A percentile compares a stretch with the other conserved stretches of the same genome.
These are phyloP conservation scores for Benitochromis conjunctus DNA, from an alignment of 2,113 vertebrate species.

Conservation along the genomic window DNA sequence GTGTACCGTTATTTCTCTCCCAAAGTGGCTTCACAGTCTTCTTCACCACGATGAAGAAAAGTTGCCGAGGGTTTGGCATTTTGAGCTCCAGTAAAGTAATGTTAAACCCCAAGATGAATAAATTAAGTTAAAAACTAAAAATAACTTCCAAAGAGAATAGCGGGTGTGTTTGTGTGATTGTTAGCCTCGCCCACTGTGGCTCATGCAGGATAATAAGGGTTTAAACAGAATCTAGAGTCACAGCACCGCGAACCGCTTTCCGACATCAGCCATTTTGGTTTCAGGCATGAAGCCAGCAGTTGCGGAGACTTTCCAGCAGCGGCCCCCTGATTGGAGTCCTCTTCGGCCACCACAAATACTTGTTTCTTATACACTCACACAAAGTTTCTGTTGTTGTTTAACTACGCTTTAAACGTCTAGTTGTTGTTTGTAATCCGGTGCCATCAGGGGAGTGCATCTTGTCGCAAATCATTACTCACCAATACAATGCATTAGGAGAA, in stretches of 20 bases:
- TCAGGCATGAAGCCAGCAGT: not conserved
- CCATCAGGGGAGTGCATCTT: not conserved
- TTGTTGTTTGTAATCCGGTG: not conserved
- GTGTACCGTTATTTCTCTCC: slow-evolving; percentile 36
- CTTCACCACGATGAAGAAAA: not conserved
- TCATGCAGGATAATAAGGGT: not conserved
- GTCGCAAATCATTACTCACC: not conserved
- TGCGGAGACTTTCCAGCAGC: not conserved
- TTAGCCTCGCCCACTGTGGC: slow-evolving; percentile 26
- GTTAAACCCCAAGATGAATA: not conserved
- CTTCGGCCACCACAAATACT: not conserved
- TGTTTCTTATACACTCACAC: not conserved
- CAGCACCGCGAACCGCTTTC: not conserved
- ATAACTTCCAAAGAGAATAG: rapidly evolving
- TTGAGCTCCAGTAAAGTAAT: not conserved
- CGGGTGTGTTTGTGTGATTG: not conserved
- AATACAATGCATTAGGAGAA: not conserved
- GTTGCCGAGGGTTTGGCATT: not conserved
- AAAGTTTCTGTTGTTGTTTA: not conserved
- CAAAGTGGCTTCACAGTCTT: not conserved
- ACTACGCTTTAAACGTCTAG: not conserved
- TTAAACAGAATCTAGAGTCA: not conserved
- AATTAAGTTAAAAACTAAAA: not conserved
- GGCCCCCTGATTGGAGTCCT: not conserved
- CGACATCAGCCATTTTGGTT: not conserved